Conservation (phyloP, 2,888 invertebrate species). For the Plemyria rubiginata region DNA sequence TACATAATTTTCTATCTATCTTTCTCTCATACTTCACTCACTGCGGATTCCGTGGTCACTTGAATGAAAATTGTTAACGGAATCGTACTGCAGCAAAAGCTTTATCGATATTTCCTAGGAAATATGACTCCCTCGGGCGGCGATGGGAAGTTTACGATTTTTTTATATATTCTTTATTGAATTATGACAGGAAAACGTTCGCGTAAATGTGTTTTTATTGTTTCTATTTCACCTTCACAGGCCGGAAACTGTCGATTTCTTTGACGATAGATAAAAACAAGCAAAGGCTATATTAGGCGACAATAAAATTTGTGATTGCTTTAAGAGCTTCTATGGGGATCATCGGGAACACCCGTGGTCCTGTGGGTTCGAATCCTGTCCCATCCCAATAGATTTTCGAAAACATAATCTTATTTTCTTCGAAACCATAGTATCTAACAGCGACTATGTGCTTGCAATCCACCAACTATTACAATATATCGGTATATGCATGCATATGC, state of each 20-base stretch:
- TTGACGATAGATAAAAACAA: conserved; percentile 7
- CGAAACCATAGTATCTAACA: no score
- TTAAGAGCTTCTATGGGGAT: neutral
- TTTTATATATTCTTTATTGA: conserved; percentile 48
- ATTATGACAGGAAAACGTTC: conserved; percentile 31
- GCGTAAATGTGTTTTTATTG: conserved; percentile 28
- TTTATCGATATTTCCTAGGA: conserved; percentile 48
- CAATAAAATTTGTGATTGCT: neutral
- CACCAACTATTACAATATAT: no score
- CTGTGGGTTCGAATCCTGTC: no score
- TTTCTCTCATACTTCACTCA: no score
- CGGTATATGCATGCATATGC: no score
- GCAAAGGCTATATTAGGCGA: neutral
- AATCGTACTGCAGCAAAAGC: conserved; percentile 1
- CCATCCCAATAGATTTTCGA: no score
- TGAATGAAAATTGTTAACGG: no score
- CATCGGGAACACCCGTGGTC: no score
- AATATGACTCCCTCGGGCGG: conserved; percentile 47
- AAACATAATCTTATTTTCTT: no score
- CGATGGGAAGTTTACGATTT: conserved; percentile 43
- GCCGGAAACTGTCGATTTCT: conserved; percentile 26
- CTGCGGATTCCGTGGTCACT: no score
- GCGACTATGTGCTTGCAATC: no score
- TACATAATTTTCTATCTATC: no score
- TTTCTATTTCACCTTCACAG: conserved; percentile 29